Percentiles rank a stretch among this genome's conserved stretches.
Evolutionary conservation across 2,888 invertebrate genomes (phyloP).

Genomic region (Griposia aprilina): DNA sequence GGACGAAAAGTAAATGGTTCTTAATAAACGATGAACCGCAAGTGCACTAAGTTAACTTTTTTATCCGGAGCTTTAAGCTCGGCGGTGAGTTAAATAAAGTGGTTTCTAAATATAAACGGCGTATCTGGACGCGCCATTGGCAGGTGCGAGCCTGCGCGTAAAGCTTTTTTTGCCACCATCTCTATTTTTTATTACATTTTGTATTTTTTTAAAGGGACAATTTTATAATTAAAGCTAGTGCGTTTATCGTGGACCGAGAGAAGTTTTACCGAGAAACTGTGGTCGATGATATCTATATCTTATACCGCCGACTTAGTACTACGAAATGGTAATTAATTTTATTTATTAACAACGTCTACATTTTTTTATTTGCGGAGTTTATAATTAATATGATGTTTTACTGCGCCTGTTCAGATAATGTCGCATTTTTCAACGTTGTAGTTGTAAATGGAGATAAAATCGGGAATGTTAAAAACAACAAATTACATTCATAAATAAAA

Average conservation of each 20-base stretch:
- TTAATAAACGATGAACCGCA: constrained; percentile 87
- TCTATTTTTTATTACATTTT: constrained; percentile 79
- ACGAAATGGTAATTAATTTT: constrained; percentile 77
- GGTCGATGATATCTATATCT: constrained; percentile 79
- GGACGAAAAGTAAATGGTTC: constrained; percentile 87
- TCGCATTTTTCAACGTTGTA: constrained; percentile 53
- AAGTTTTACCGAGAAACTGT: constrained; percentile 81
- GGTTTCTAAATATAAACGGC: constrained; percentile 90
- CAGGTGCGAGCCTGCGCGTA: constrained; percentile 87
- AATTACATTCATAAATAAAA: constrained; percentile 46
- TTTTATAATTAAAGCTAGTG: constrained; percentile 88
- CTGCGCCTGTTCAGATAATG: constrained; percentile 55
- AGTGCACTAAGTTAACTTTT: constrained; percentile 85
- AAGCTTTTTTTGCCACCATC: constrained; percentile 81
- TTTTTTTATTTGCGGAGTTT: constrained; percentile 59
- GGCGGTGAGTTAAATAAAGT: constrained; percentile 89
- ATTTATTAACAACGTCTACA: constrained; percentile 65
- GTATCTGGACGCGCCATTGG: constrained; percentile 89
- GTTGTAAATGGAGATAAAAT: constrained; percentile 45
- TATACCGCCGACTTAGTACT: constrained; percentile 74
- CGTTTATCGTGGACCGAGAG: constrained; percentile 79
- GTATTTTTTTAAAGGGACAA: constrained; percentile 82
- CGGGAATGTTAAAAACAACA: constrained; percentile 46
- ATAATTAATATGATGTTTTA: constrained; percentile 67
- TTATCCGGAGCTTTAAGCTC: constrained; percentile 87